phyloP scores from a whole-genome alignment of 2,113 vertebrate species.

The Osmerus mordax region DNA sequence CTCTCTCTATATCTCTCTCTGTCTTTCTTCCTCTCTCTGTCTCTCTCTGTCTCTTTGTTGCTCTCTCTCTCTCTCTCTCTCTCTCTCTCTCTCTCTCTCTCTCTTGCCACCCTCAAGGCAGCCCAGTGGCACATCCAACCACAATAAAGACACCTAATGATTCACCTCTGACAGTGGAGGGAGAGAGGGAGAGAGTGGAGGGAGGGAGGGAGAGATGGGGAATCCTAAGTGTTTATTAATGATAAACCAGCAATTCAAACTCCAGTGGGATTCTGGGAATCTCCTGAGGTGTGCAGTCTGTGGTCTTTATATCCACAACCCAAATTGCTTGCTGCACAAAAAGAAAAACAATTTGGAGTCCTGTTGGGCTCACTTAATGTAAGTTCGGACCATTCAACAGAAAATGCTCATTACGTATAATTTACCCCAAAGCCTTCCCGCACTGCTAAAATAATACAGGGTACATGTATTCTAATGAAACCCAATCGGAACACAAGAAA shows the following conservation, averaged over 20 bases:
- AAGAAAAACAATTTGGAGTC: conserved; percentile 43
- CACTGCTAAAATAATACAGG: conserved; percentile 25
- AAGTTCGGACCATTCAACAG: conserved; percentile 38
- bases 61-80: neutral
- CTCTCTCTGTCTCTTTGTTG: neutral
- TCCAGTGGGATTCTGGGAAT: conserved; percentile 43
- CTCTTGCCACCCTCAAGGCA: conserved; percentile 1
- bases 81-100: neutral
- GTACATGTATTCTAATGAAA: conserved; percentile 34
- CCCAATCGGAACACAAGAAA: conserved; percentile 19
- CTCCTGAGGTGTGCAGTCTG: conserved; percentile 50
- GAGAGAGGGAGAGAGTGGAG: conserved; percentile 13
- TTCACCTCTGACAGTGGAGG: conserved; percentile 29
- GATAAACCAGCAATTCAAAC: conserved; percentile 53
- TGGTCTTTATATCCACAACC: conserved; percentile 55
- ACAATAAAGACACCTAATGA: conserved; percentile 38
- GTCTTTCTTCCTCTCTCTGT: neutral
- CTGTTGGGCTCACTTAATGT: conserved; percentile 49
- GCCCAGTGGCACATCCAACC: conserved; percentile 3
- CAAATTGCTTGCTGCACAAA: conserved; percentile 47
- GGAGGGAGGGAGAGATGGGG: neutral
- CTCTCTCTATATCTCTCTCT: neutral
- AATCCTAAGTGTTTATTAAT: conserved; percentile 62
- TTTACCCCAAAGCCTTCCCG: conserved; percentile 39
- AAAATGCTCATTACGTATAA: conserved; percentile 44